Percentiles rank a stretch among this genome's conserved stretches.
phyloP scores from a whole-genome alignment of 2,113 vertebrate genomes.

The Oreocharis arfaki region DNA sequence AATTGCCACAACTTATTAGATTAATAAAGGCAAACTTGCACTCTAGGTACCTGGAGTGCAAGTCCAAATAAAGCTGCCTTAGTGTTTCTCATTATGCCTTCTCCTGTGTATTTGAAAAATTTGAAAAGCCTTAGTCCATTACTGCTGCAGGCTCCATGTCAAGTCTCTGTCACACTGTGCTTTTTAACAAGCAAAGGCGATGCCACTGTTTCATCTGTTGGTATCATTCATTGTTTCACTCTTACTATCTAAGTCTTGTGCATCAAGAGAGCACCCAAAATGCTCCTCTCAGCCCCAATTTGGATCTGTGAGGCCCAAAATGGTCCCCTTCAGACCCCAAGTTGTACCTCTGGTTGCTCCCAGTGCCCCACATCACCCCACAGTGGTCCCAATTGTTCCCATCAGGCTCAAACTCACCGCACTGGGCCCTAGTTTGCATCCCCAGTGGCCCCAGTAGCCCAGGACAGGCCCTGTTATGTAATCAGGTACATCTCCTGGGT shows the following conservation, averaged over 20 bases:
- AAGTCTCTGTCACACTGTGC: neutral
- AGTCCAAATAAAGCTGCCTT: neutral
- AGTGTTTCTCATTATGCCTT: neutral
- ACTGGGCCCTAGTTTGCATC: neutral
- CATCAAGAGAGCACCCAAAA: neutral
- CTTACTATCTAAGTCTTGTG: neutral
- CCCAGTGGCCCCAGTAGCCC: neutral
- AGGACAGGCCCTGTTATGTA: neutral
- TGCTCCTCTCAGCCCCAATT: neutral
- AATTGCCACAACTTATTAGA: neutral
- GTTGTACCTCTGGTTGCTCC: neutral
- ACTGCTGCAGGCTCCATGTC: neutral
- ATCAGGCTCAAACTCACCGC: neutral
- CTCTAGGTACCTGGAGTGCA: neutral
- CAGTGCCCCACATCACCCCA: neutral
- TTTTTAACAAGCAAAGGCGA: neutral
- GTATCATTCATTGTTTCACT: neutral
- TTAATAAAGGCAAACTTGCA: slow-evolving; percentile 23
- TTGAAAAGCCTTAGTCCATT: neutral
- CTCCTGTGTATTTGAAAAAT: neutral
- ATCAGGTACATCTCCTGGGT: neutral
- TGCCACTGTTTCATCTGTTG: neutral
- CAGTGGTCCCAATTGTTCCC: neutral
- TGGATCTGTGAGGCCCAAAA: neutral
- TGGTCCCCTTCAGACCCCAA: neutral